phyloP scores from a whole-genome alignment of 37 sponge, comb jelly and placozoan genomes.

The Crambe crambe region DNA sequence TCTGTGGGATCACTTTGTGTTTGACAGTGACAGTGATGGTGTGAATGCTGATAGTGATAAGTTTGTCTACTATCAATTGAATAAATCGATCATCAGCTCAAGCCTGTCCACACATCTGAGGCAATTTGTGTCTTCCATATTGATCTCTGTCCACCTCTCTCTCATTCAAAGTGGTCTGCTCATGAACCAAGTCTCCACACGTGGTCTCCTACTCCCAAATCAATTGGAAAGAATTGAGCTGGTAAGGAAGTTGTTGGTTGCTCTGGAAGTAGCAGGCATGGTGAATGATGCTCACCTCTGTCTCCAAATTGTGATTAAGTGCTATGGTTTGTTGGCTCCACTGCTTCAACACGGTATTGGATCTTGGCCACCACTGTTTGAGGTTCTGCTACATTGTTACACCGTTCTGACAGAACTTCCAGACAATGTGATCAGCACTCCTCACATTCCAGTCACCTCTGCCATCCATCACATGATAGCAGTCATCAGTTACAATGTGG shows the following conservation, averaged over 20 bases:
- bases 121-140: constrained; percentile 47
- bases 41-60: neutral
- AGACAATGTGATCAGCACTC: constrained; percentile 7
- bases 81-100: neutral
- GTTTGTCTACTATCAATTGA: neutral
- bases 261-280: constrained; percentile 62
- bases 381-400: constrained; percentile 72
- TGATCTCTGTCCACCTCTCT: constrained; percentile 47
- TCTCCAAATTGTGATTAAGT: constrained; percentile 76
- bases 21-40: neutral
- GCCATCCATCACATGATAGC: constrained; percentile 86
- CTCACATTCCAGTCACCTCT: neutral
- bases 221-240: constrained; percentile 63
- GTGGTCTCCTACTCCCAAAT: neutral
- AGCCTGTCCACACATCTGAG: constrained; percentile 9
- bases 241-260: constrained; percentile 61
- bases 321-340: constrained; percentile 80
- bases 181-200: constrained; percentile 18
- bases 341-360: constrained; percentile 68
- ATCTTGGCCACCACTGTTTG: constrained; percentile 20
- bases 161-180: constrained; percentile 13
- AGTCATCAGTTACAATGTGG: constrained; percentile 44
- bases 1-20: constrained; percentile 77
- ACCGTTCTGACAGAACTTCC: constrained; percentile 73
- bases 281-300: constrained; percentile 63